Base-by-base conservation (phyloP, 1,140 invertebrate species). In the Drosophila tsacasi region DNA sequence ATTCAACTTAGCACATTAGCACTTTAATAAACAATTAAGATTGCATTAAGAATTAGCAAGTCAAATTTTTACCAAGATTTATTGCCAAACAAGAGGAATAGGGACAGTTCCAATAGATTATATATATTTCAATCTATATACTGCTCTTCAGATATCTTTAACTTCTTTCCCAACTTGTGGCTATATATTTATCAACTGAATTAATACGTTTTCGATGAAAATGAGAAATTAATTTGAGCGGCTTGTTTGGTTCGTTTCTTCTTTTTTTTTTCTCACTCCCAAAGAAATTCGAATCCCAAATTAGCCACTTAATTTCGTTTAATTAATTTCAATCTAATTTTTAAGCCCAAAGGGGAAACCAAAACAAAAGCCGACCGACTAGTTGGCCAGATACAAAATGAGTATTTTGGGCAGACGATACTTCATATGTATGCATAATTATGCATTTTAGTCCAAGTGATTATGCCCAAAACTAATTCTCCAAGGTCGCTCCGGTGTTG, bases 251-350 rank as follows among this genome's bases (percentile, higher is more conserved):
- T n/a, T 73, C 39, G 49, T 19, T 52, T 52, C 23, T 27, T 25
- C 5, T 30, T 60, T 32, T 30, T 52, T 50, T 23, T 37, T 21
- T 23, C 32, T 23, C 52, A 52, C 17, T 44, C 19, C 42, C 40
- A 60, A 72, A 74, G 65, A 83, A 87, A 77, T 73, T 89, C 62
- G 60, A 83, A 69, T 62, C 37, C 54, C 49, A 76, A 86, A 87
- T 80, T 74, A 87, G 67, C 57, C 46, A 69, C 73, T 89, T 75
- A 84, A 84, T 89, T 87, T 79, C 63, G 62, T 81, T 72, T 78
- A 87, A 87, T 87, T 89, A 89, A 87, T 87, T 84, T 84, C 68
- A 77, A 73, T 83, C 83, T 63, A 83, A 83, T 87, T 86, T 83
- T 62, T 55, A 47, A 71, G 12, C 37, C 62, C 60, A 50, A 35